Evolutionary conservation across 2,797 vertebrate species (phyloP), one percentile per base, ranked within the genome.

Genomic region (Sebastes itinus): DNA sequence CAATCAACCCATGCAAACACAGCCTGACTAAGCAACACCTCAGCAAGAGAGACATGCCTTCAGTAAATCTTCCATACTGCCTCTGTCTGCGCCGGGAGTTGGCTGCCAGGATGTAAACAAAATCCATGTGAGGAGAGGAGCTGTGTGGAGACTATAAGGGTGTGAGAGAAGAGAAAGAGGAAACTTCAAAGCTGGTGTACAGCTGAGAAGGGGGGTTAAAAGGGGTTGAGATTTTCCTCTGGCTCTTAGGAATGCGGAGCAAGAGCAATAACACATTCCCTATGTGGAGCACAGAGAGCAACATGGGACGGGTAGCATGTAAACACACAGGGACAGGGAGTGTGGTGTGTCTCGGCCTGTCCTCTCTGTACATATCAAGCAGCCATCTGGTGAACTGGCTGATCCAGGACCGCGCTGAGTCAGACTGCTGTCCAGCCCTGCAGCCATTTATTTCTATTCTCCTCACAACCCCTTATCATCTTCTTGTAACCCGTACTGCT

Each of bases 191-290:
- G 88, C 78, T 67, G 81, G 66, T 75, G 65, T 75, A 83, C 77
- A 88, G 88, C 82, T 87, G 86, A 86, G 70, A 72, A 23, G 18
- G 27, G 62, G 80, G 87, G 86, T 81, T 80, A 81, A 85, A 84
- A 78, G 77, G 54, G 92, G 89, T 86, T 92, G 78, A 82, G 74
- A 83, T 88, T 87, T 92, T 90, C 82, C 90, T 90, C 78, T 82
- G 75, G 22, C 70, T 88, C 74, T 78, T 35, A 77, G 88, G 90
- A 95, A 90, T 91, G 92, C 5, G 7, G 77, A 75, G 83, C 12
- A 28, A 81, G 77, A 88, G 90, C 80, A 93, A 76, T 69, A 93
- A 89, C 83, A 76, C 69, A 71, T 89, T 87, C 82, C 75, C 82
- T 75, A 61, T 85, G 81, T 87, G 88, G 68, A 89, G 71, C 69